phyloP scores from a whole-genome alignment of 2,888 invertebrate genomes.

The Exocentrus adspersus region DNA sequence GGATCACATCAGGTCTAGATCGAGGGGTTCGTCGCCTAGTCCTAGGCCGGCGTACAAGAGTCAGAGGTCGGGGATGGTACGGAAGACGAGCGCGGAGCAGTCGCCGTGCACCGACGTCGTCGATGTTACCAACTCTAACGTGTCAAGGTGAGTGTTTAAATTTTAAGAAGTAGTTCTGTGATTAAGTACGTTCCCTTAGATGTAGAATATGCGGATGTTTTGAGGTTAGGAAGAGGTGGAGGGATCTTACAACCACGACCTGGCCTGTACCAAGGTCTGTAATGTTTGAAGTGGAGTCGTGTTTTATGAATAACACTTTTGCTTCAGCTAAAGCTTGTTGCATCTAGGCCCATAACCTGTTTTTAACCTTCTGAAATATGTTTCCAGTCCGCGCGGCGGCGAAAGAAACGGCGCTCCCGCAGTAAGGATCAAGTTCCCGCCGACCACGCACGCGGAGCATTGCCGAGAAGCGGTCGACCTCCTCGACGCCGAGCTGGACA shows the following conservation, averaged over 20 bases:
- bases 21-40: constrained; percentile 61
- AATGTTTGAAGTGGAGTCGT: too few relatives aligned
- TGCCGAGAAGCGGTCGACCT: constrained; percentile 66
- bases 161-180: not conserved
- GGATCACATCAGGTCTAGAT: constrained; percentile 54
- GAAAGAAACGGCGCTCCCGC: constrained; percentile 24
- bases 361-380: too few relatives aligned
- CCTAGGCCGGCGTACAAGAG: constrained; percentile 60
- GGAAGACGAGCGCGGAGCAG: constrained; percentile 59
- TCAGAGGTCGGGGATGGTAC: constrained; percentile 53
- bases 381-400: constrained; percentile 30
- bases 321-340: too few relatives aligned
- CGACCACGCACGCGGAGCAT: constrained; percentile 57
- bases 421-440: constrained; percentile 49
- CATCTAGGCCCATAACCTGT: too few relatives aligned
- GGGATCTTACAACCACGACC: not conserved
- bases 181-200: not conserved
- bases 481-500: constrained; percentile 74
- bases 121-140: constrained; percentile 46
- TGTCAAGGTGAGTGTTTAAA: constrained; percentile 33
- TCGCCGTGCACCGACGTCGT: constrained; percentile 49
- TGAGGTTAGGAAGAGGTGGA: not conserved
- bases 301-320: too few relatives aligned
- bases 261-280: not conserved
- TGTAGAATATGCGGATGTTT: not conserved